phyloP scores from a whole-genome alignment of 2,113 vertebrate genomes.

The Edolisoma coerulescens region DNA sequence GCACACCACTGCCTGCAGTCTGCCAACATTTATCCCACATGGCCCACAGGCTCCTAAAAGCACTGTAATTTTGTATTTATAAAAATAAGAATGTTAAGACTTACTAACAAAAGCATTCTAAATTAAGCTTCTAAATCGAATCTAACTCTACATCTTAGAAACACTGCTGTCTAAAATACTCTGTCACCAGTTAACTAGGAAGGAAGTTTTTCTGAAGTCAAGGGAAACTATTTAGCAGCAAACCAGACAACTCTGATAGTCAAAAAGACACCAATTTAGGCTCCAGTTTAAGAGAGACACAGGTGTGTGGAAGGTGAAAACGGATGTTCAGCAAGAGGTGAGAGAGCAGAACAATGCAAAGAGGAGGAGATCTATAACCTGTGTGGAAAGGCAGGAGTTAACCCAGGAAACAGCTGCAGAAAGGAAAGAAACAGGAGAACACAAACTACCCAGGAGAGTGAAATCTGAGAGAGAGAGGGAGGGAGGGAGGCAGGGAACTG shows the following conservation, averaged over 20 bases:
- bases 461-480: slow-evolving; percentile 19
- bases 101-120: background rate
- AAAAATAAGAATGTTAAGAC: background rate
- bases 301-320: background rate
- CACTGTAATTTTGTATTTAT: background rate
- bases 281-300: background rate
- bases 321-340: background rate
- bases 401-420: background rate
- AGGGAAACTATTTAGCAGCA: background rate
- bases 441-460: background rate
- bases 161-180: background rate
- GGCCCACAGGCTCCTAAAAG: background rate
- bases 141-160: background rate
- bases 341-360: background rate
- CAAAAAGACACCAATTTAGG: background rate
- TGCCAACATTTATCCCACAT: background rate
- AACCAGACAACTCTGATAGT: background rate
- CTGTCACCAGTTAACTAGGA: background rate
- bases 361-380: background rate
- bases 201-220: background rate
- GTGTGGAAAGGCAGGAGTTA: background rate
- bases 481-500: background rate
- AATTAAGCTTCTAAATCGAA: background rate
- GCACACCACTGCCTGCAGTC: background rate
- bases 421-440: background rate